Percentiles rank a stretch among this genome's conserved stretches.
Evolutionary conservation across 2,888 invertebrate genomes (phyloP).

Genomic region (Leucania comma): DNA sequence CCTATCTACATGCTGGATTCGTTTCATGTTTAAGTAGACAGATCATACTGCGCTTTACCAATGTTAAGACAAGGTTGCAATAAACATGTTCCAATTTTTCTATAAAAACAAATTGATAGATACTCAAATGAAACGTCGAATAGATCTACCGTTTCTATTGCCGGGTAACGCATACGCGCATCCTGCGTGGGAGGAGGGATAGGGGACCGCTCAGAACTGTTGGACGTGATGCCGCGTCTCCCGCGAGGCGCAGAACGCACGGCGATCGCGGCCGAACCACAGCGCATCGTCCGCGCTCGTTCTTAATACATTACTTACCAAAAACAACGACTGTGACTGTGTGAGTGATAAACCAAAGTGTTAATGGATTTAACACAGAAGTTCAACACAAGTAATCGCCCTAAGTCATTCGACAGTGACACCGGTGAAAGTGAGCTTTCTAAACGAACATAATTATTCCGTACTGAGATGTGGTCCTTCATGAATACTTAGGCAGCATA

Average conservation of each 20-base stretch:
- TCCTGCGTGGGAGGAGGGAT: constrained; percentile 74
- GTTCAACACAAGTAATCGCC: constrained; percentile 42
- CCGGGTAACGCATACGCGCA: constrained; percentile 63
- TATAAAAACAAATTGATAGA: constrained; percentile 19
- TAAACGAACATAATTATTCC: constrained; percentile 72
- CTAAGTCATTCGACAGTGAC: constrained; percentile 71
- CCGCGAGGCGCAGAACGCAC: constrained; percentile 64
- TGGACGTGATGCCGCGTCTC: constrained; percentile 69
- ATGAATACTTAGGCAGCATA: constrained; percentile 82
- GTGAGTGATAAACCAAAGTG: constrained; percentile 50
- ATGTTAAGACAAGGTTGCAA: not conserved
- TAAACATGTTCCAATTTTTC: constrained; percentile 28
- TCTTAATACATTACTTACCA: constrained; percentile 32
- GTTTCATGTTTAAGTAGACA: not conserved
- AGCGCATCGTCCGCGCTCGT: constrained; percentile 45
- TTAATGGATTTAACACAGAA: constrained; percentile 65
- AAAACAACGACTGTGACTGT: constrained; percentile 49
- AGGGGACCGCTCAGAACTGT: constrained; percentile 69
- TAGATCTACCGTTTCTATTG: constrained; percentile 51
- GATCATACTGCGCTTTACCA: constrained; percentile 6
- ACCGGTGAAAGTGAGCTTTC: constrained; percentile 84
- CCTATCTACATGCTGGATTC: too few species aligned
- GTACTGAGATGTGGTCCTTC: constrained; percentile 84
- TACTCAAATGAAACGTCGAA: constrained; percentile 35
- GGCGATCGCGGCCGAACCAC: constrained; percentile 55